These are phyloP conservation scores for Chiroxiphia lanceolata DNA, from an alignment of 2,797 vertebrate genomes.

Conservation along the genomic window DNA sequence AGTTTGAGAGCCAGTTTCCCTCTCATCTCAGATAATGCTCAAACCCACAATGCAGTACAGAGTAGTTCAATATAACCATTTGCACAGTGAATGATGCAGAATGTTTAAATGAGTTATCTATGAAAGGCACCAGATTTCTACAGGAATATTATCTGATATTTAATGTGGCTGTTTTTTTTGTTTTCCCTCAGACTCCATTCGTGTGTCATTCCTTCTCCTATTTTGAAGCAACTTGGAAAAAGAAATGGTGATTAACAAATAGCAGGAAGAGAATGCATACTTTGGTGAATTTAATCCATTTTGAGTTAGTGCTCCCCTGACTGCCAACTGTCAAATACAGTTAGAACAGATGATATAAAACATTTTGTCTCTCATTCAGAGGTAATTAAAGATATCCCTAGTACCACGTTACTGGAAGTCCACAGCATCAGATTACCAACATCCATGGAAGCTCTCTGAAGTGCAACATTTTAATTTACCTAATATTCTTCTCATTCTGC, in stretches of 20 bases:
- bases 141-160: neutral
- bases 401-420: neutral
- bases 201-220: neutral
- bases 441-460: neutral
- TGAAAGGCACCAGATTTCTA: neutral
- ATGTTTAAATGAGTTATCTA: neutral
- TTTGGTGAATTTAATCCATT: neutral
- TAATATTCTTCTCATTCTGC: neutral
- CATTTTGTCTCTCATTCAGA: conserved; percentile 13
- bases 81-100: neutral
- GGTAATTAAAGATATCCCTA: conserved; percentile 9
- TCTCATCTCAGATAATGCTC: neutral
- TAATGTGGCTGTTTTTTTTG: neutral
- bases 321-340: neutral
- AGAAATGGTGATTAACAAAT: neutral
- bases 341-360: conserved; percentile 1
- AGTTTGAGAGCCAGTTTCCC: neutral
- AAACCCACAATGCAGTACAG: neutral
- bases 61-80: neutral
- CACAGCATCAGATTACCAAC: neutral
- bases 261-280: neutral
- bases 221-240: neutral
- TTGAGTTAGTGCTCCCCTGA: neutral
- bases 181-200: neutral
- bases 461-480: neutral